Base-by-base conservation (phyloP, 92 coral and sea anemone species). In the Metridium senile region DNA sequence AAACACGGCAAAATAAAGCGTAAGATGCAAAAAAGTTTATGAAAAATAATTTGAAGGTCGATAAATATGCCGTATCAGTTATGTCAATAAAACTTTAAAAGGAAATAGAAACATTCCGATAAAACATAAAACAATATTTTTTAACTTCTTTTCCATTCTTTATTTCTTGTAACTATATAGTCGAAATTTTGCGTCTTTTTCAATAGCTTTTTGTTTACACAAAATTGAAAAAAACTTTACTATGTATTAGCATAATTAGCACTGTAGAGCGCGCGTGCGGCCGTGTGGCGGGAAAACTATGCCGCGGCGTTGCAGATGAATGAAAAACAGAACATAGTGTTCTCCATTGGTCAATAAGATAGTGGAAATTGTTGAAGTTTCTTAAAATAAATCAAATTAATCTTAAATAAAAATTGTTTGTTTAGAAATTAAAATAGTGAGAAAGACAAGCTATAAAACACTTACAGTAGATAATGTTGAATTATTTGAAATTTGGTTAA, bases 281-380 rank as follows among this genome's bases (percentile, higher is more conserved):
- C 49, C 59, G 59, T 21, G 23, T 54, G 59, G 59, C 59, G 59
- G 59, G 59, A 54, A 54, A 54, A 54, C 4, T 54, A 13, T 20
- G 23, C 9, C n/a, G 23, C 59, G 59, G 23, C 23, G 13, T 39
- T 39, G 6, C 49, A 4, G 8, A 39, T 39, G 49, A 39, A 4
- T 39, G 49, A 39, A 39, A 39, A 39, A 39, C 49, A 39, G 13
- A 39, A 39, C 6, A 39, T 13, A 39, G n/a, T n/a, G n/a, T n/a
- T n/a, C 13, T 39, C 13, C 49, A 39, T 39, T 39, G 49, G 13
- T 4, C 49, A 6, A 39, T 13, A 13, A 4, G 6, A 39, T 4
- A 39, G 49, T 13, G 6, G 13, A 39, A 39, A 39, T 4, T 39
- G 13, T 39, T 39, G 49, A 39, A 39, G 8, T 39, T 39, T n/a